A percentile compares a stretch with the other conserved stretches of the same genome.
phyloP scores from a whole-genome alignment of 2,113 vertebrate species.

The Syngnathus scovelli region DNA sequence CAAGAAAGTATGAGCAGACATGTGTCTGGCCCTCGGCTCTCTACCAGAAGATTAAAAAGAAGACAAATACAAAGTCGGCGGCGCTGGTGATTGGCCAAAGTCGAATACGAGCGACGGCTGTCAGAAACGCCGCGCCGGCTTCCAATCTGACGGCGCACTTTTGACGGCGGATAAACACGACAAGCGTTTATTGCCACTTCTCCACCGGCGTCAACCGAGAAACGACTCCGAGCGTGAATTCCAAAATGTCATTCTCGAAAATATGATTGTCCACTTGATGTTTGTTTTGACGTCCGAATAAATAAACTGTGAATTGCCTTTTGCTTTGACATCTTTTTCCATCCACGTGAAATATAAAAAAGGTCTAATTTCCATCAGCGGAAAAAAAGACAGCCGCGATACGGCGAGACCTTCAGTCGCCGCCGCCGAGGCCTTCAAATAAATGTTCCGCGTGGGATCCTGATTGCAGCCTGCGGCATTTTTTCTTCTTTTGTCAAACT shows the following conservation, averaged over 20 bases:
- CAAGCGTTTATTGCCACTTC: slow-evolving; percentile 17
- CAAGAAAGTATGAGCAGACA: not conserved
- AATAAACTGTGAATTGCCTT: slow-evolving; percentile 15
- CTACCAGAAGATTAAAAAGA: slow-evolving; percentile 1
- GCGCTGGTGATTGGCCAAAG: slow-evolving; percentile 15
- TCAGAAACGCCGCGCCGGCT: slow-evolving; percentile 17
- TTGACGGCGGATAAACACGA: slow-evolving; percentile 37
- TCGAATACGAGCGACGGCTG: slow-evolving; percentile 1
- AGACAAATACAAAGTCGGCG: slow-evolving; percentile 11
- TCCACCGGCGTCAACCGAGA: not conserved
- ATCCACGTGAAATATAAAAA: slow-evolving; percentile 14
- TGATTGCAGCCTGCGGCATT: slow-evolving; percentile 22
- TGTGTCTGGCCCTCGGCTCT: not conserved
- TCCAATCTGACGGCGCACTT: not conserved
- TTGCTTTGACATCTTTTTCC: slow-evolving; percentile 28
- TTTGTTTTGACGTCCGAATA: slow-evolving; percentile 35
- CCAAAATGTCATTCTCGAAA: slow-evolving; percentile 38
- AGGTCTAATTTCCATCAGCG: slow-evolving; percentile 8
- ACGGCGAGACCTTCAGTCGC: not conserved
- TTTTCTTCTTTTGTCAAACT: slow-evolving; percentile 18
- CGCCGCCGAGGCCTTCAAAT: slow-evolving; percentile 12
- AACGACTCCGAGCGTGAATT: slow-evolving; percentile 24
- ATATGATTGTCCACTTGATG: slow-evolving; percentile 35
- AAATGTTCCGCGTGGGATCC: slow-evolving; percentile 12
- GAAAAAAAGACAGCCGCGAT: not conserved